These are phyloP conservation scores for Aleiodes sp. DNA, from an alignment of 1,140 invertebrate species.

Conservation along the genomic window DNA sequence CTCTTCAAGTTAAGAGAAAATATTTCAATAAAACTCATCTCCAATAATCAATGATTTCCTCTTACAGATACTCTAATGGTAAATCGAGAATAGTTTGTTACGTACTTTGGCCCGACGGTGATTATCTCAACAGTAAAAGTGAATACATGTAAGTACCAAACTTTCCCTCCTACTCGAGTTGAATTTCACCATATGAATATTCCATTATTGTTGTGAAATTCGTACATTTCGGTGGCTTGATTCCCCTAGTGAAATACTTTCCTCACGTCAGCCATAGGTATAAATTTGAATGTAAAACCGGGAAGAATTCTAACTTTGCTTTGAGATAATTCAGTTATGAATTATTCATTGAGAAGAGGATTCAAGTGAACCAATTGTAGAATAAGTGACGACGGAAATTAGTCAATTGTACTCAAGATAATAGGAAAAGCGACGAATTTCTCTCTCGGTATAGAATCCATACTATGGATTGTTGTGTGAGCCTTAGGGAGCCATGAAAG, in stretches of 20 bases:
- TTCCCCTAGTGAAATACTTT: no score
- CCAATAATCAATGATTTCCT: no score
- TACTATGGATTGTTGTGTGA: not conserved
- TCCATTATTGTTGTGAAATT: no score
- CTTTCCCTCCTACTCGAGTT: conserved; percentile 3
- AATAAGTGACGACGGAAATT: conserved; percentile 32
- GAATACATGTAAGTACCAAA: conserved; percentile 70
- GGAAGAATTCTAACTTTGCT: no score
- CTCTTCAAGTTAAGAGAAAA: no score
- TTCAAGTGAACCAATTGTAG: conserved; percentile 6
- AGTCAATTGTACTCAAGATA: conserved; percentile 26
- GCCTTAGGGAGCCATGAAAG: conserved; percentile 35
- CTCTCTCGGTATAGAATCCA: no score
- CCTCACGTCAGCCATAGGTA: no score
- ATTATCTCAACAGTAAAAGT: conserved; percentile 66
- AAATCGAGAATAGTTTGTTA: conserved; percentile 71
- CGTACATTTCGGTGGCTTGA: no score
- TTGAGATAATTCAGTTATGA: no score
- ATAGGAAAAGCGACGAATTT: not conserved
- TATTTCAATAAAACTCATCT: no score
- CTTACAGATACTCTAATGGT: conserved; percentile 65
- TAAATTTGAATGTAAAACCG: no score
- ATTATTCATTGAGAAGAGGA: no score
- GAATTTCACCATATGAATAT: not conserved
- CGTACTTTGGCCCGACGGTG: conserved; percentile 74